phyloP scores from a whole-genome alignment of 2,113 vertebrate species.

The Halcyon senegalensis region DNA sequence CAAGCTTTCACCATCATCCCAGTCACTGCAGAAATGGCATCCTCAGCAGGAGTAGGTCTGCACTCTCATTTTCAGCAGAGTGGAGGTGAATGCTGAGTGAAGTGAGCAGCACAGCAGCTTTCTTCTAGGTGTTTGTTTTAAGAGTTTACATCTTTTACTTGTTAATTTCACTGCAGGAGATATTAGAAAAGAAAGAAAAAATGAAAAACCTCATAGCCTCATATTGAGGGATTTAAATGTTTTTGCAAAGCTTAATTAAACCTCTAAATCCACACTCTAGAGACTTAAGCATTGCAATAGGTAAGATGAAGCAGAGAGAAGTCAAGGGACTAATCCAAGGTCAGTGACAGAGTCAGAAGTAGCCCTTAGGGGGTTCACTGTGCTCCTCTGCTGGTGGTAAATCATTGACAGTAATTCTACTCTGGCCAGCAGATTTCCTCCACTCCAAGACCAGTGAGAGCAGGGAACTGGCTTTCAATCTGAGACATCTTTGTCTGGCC shows the following conservation, averaged over 20 bases:
- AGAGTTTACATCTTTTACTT: neutral
- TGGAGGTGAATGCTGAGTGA: neutral
- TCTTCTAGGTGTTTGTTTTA: neutral
- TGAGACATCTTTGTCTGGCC: neutral
- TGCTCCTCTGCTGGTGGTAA: neutral
- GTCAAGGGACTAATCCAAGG: constrained; percentile 47
- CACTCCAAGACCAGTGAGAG: neutral
- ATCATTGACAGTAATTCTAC: constrained; percentile 32
- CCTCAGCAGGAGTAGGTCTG: neutral
- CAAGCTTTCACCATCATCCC: neutral
- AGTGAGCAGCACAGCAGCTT: neutral
- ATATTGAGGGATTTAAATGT: neutral
- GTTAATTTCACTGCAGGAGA: neutral
- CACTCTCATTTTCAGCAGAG: neutral
- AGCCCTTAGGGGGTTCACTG: neutral
- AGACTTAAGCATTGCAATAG: neutral
- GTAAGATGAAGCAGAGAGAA: constrained; percentile 33
- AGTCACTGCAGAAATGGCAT: neutral
- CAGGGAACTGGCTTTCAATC: neutral
- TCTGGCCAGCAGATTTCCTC: neutral
- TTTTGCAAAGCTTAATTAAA: constrained; percentile 11
- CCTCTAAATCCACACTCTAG: neutral
- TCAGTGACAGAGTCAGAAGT: neutral
- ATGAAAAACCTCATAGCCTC: neutral
- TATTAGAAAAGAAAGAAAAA: neutral